These are phyloP conservation scores for Hucho hucho DNA, from an alignment of 2,113 vertebrate species.

Conservation along the genomic window DNA sequence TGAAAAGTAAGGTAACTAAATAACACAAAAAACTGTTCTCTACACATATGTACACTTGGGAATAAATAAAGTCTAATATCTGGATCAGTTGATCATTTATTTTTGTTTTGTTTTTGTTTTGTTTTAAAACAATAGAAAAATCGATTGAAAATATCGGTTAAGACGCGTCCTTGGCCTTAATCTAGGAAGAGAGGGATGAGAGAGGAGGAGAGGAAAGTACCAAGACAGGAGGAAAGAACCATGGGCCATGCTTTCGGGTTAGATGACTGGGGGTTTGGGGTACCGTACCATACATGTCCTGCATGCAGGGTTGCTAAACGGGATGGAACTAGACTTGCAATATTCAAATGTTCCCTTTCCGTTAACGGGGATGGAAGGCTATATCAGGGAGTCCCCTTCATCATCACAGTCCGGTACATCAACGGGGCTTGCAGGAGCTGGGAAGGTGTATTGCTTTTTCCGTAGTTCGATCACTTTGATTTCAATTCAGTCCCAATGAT, in stretches of 20 bases:
- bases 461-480: conserved; percentile 19
- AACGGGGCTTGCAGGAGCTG: conserved; percentile 9
- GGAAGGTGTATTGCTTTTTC: conserved; percentile 58
- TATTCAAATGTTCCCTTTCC: conserved; percentile 55
- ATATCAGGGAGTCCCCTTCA: conserved; percentile 10
- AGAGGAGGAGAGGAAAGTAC: neutral
- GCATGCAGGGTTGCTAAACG: conserved; percentile 80
- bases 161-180: conserved; percentile 60
- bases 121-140: conserved; percentile 66
- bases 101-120: conserved; percentile 38
- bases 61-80: conserved; percentile 74
- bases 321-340: conserved; percentile 64
- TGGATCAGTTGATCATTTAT: conserved; percentile 73
- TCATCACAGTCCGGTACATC: conserved; percentile 39
- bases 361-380: conserved; percentile 20
- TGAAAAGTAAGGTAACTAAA: conserved; percentile 36
- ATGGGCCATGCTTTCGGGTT: conserved; percentile 73
- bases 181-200: conserved; percentile 13
- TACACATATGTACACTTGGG: conserved; percentile 80
- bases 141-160: conserved; percentile 67
- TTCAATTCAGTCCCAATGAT: conserved; percentile 38
- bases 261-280: conserved; percentile 46
- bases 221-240: conserved; percentile 41
- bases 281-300: conserved; percentile 85
- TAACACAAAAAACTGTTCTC: conserved; percentile 62